These are phyloP conservation scores for Myotis brandtii DNA, from an alignment of 2,113 vertebrate species.

Conservation along the genomic window DNA sequence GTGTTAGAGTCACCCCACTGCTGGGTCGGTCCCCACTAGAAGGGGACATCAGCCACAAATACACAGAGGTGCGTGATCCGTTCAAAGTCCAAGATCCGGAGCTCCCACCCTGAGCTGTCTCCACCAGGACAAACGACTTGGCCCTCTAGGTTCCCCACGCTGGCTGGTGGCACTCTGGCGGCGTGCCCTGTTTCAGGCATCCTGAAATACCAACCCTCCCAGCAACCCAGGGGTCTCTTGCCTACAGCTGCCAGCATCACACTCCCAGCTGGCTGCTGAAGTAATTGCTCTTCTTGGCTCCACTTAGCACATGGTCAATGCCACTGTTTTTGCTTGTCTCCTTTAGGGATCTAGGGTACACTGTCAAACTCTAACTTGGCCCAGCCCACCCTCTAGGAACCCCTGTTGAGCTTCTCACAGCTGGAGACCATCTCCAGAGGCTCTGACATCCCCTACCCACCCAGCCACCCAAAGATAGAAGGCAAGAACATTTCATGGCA, in stretches of 20 bases:
- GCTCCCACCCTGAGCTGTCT: background rate
- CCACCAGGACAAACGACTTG: background rate
- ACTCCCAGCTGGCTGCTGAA: slow-evolving; percentile 8
- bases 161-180: background rate
- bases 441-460: background rate
- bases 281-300: background rate
- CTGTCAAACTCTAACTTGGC: background rate
- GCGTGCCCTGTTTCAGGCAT: background rate
- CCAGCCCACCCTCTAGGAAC: background rate
- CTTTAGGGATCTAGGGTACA: background rate
- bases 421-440: background rate
- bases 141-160: background rate
- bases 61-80: background rate
- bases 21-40: background rate
- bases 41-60: background rate
- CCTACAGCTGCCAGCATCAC: background rate
- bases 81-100: background rate
- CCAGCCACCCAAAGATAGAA: background rate
- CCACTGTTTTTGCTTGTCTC: slow-evolving; percentile 7
- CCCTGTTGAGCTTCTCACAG: background rate
- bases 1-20: background rate
- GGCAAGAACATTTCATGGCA: background rate
- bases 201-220: background rate
- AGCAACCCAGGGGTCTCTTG: slow-evolving; percentile 46
- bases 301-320: background rate